These are phyloP conservation scores for Trinorchestia longiramus DNA, from an alignment of 1,140 invertebrate species.

Conservation along the genomic window DNA sequence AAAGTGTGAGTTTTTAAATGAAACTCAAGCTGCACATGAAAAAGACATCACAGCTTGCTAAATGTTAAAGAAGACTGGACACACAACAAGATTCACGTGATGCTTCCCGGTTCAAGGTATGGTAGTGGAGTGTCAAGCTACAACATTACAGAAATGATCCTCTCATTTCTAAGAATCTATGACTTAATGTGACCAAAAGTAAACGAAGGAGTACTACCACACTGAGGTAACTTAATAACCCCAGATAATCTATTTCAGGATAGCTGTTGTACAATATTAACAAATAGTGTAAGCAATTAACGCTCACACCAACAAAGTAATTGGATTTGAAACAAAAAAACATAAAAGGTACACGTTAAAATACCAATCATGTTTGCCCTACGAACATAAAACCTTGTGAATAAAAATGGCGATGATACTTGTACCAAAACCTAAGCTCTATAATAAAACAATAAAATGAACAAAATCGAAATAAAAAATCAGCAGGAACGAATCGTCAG, in stretches of 20 bases:
- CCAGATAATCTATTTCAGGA: neutral
- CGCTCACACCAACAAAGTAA: neutral
- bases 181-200: too few relatives aligned
- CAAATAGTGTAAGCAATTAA: neutral
- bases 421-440: neutral
- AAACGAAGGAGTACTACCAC: neutral
- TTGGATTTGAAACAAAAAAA: neutral
- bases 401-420: neutral
- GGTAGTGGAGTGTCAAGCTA: too few relatives aligned
- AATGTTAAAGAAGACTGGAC: neutral
- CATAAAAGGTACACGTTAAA: neutral
- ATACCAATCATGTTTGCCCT: neutral
- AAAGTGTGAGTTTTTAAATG: neutral
- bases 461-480: neutral
- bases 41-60: neutral
- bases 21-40: neutral
- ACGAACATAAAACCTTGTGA: neutral
- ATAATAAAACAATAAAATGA: neutral
- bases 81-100: too few relatives aligned
- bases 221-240: neutral
- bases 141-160: too few relatives aligned
- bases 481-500: neutral
- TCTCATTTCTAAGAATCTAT: too few relatives aligned
- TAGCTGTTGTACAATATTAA: neutral
- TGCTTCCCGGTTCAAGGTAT: too few relatives aligned